Evolutionary conservation across 2,797 vertebrate species (phyloP).

Genomic region (Syngnathus acus): DNA sequence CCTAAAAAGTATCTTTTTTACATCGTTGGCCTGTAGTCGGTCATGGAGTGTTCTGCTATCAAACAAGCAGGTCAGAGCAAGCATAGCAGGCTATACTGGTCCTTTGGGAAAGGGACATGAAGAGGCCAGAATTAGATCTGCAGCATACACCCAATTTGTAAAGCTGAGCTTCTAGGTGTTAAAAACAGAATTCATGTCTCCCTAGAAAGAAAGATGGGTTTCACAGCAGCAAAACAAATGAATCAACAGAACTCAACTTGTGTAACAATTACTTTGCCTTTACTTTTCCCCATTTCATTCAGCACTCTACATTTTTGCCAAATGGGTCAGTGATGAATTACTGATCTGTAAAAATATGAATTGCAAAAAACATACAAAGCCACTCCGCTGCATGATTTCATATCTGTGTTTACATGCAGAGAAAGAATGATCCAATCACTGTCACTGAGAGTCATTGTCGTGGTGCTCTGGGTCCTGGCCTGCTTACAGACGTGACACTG

Average conservation of each 20-base stretch:
- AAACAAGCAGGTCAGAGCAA: conserved; percentile 2
- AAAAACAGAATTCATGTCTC: background rate
- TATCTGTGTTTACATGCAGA: conserved; percentile 14
- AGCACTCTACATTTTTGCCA: background rate
- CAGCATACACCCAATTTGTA: conserved; percentile 1
- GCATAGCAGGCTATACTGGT: background rate
- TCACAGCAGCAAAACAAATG: background rate
- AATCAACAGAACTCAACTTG: background rate
- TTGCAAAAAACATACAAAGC: background rate
- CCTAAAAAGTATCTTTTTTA: background rate
- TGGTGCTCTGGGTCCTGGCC: conserved; percentile 42
- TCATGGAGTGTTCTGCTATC: background rate
- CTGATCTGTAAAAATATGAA: background rate
- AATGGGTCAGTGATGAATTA: background rate
- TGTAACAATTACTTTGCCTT: background rate
- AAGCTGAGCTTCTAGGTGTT: background rate
- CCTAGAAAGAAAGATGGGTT: background rate
- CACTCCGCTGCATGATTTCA: conserved; percentile 8
- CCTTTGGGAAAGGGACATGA: background rate
- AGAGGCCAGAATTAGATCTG: conserved; percentile 5
- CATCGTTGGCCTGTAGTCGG: background rate
- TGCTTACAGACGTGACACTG: conserved; percentile 42
- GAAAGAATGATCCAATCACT: conserved; percentile 22
- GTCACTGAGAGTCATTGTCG: conserved; percentile 17
- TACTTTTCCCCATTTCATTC: background rate